These are phyloP conservation scores for Rhinoptilus africanus DNA, from an alignment of 2,113 vertebrate species.

Conservation along the genomic window DNA sequence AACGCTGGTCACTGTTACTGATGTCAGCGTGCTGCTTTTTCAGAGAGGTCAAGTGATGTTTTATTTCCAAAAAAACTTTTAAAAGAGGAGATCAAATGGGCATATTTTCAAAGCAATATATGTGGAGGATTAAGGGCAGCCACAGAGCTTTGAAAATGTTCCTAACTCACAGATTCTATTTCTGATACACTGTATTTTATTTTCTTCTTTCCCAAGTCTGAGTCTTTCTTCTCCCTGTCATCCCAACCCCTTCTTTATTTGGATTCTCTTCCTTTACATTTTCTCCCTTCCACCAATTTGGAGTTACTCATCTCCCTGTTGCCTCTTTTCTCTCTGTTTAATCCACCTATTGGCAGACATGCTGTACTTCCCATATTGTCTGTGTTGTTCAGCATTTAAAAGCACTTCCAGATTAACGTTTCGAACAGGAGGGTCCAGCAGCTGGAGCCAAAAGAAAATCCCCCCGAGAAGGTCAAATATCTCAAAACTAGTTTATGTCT, in stretches of 20 bases:
- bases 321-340: not conserved
- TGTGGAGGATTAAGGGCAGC: constrained; percentile 34
- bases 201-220: not conserved
- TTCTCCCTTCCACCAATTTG: not conserved
- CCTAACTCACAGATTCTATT: constrained; percentile 31
- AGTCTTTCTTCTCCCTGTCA: not conserved
- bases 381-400: not conserved
- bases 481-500: not conserved
- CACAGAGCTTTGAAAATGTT: constrained; percentile 29
- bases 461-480: not conserved
- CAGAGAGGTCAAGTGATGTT: not conserved
- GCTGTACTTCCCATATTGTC: not conserved
- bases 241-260: not conserved
- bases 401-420: not conserved
- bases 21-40: not conserved
- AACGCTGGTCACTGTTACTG: constrained; percentile 9
- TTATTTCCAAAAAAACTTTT: constrained; percentile 7
- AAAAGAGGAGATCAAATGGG: constrained; percentile 30
- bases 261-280: not conserved
- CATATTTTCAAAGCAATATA: constrained; percentile 56
- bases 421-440: not conserved
- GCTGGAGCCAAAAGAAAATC: not conserved
- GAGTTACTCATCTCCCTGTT: not conserved
- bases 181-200: constrained; percentile 21
- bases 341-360: not conserved